Percentiles rank a stretch among this genome's conserved stretches.
Conservation (phyloP, 2,797 vertebrate species). For the Miichthys miiuy region DNA sequence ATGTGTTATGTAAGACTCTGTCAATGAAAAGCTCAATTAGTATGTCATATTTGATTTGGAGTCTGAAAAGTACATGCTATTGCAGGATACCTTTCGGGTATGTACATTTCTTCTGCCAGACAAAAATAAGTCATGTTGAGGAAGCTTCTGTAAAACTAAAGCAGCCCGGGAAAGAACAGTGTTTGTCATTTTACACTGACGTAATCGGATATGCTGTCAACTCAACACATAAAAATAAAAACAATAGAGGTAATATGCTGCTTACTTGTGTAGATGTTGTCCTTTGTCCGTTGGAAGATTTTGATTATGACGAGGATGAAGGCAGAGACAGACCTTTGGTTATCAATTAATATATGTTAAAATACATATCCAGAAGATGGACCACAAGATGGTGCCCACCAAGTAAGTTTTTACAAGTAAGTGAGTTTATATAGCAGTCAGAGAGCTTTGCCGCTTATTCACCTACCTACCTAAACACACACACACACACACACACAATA, state of each 20-base stretch:
- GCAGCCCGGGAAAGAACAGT: not conserved
- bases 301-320: not conserved
- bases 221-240: no score
- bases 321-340: not conserved
- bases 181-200: no score
- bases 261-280: not conserved
- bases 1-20: conserved; percentile 22
- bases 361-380: not conserved
- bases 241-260: not conserved
- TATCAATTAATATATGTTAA: not conserved
- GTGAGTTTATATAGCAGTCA: no score
- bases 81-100: not conserved
- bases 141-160: not conserved
- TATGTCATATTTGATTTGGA: conserved; percentile 39
- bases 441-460: no score
- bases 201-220: no score
- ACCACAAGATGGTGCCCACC: not conserved
- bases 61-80: conserved; percentile 1
- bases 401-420: no score
- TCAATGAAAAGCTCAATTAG: conserved; percentile 26
- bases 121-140: not conserved
- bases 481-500: no score
- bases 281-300: not conserved
- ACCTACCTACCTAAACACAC: no score
- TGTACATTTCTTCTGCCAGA: conserved; percentile 1